A percentile compares a stretch with the other conserved stretches of the same genome.
Conservation (phyloP, 2,113 vertebrate genomes). For the Aramus guarauna region DNA sequence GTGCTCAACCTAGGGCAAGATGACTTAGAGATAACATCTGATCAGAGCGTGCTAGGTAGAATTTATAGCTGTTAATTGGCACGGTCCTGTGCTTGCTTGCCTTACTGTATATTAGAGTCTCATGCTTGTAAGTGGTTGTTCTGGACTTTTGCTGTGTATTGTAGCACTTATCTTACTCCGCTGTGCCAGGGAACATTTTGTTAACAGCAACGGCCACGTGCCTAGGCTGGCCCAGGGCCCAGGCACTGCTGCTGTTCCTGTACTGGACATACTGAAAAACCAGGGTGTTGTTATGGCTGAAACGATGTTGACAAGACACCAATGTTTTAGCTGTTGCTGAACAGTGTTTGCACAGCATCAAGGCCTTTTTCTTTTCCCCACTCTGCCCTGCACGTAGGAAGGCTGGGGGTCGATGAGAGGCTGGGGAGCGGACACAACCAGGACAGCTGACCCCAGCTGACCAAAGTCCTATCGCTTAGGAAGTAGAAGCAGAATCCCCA, state of each 20-base stretch:
- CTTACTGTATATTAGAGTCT: not conserved
- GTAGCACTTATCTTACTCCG: not conserved
- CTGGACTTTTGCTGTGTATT: not conserved
- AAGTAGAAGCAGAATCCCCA: not conserved
- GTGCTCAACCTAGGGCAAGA: rapidly evolving
- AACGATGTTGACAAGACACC: not conserved
- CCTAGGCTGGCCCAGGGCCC: not conserved
- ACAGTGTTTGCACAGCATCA: not conserved
- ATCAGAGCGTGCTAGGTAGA: not conserved
- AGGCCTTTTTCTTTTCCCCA: not conserved
- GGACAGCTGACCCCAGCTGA: not conserved
- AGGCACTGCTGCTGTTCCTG: not conserved
- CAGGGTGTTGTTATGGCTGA: not conserved
- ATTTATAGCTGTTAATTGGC: not conserved
- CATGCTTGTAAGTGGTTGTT: not conserved
- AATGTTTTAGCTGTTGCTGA: not conserved
- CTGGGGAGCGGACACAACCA: not conserved
- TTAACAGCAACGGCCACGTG: not conserved
- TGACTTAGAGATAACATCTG: not conserved
- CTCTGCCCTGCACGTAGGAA: not conserved
- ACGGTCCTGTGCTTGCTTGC: not conserved
- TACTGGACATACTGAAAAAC: not conserved
- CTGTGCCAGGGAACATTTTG: not conserved
- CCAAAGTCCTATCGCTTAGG: not conserved
- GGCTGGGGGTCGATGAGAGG: not conserved